Evolutionary conservation across 2,113 vertebrate species (phyloP), one percentile per base, ranked within the genome.

Genomic region (Oncorhynchus keta): DNA sequence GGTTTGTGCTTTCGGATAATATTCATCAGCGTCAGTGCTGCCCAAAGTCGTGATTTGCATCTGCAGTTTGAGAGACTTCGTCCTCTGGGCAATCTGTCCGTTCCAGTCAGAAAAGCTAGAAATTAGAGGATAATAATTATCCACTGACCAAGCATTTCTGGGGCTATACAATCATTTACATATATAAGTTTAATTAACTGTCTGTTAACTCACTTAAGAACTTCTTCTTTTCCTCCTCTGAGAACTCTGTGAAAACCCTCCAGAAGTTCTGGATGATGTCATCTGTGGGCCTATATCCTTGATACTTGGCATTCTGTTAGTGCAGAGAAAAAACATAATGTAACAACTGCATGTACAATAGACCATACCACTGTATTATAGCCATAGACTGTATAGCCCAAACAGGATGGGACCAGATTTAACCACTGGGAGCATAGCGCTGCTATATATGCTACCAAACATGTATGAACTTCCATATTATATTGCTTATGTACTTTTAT

Each of bases 261-360:
- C 93, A 94, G 85, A 94, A 93, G 78, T 88, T 81, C 76, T 65
- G 76, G 76, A 93, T 88, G 14, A 84, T 86, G 76, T 1, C 12
- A 86, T 93, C 90, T 12, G 16, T 79, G 3, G 45, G 7, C 0
- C 18, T 0, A 64, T 89, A 93, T 0, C 0, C 0, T 0, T 0
- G 0, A 4, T 94, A 93, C 0, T 0, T 2, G 24, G 73, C 83
- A 9, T 81, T 86, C 93, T 94, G 86, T 74, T 2, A n/a, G 14
- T 70, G 35, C n/a, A 66, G 79, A 57, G 85, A 67, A 32, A n/a
- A n/a, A 32, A 30, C 20, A 57, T 28, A 49, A 68, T 5, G 26
- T 1, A 32, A 57, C 39, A 39, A 39, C 39, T 0, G 9, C 39
- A 45, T 45, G 39, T 45, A 45, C 9, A 45, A 2, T 45, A 45